Evolutionary conservation across 2,888 invertebrate genomes (phyloP).

Genomic region (Nebria salina): DNA sequence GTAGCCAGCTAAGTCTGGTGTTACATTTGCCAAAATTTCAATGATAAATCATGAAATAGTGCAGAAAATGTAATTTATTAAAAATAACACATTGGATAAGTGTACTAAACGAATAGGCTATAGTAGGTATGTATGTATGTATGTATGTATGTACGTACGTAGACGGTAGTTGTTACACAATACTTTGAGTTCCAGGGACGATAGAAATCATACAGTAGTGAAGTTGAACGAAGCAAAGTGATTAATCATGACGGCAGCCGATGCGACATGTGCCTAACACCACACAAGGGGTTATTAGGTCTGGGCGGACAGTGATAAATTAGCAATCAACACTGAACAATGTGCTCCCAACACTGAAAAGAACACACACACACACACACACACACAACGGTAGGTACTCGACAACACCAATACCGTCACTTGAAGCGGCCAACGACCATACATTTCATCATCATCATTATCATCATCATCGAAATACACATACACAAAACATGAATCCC

Average conservation of each 20-base stretch:
- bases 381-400: not conserved
- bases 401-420: not conserved
- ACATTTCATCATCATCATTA: not conserved
- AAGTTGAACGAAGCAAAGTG: slow-evolving; percentile 33
- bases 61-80: no score
- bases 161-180: no score
- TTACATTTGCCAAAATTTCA: no score
- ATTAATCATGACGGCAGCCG: slow-evolving; percentile 44
- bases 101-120: no score
- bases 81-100: no score
- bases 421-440: not conserved
- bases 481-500: not conserved
- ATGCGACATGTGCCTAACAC: slow-evolving; percentile 45
- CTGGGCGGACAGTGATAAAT: slow-evolving; percentile 57
- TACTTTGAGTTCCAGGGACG: not conserved
- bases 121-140: no score
- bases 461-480: not conserved
- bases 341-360: slow-evolving; percentile 35
- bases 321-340: slow-evolving; percentile 50
- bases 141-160: no score
- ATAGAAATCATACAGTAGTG: slow-evolving; percentile 26
- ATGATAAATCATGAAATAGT: no score
- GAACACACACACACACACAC: slow-evolving; percentile 17
- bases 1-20: no score
- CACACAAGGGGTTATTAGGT: slow-evolving; percentile 53